Evolutionary conservation across 2,113 vertebrate species (phyloP).

Genomic region (Potamarius usumacintae): DNA sequence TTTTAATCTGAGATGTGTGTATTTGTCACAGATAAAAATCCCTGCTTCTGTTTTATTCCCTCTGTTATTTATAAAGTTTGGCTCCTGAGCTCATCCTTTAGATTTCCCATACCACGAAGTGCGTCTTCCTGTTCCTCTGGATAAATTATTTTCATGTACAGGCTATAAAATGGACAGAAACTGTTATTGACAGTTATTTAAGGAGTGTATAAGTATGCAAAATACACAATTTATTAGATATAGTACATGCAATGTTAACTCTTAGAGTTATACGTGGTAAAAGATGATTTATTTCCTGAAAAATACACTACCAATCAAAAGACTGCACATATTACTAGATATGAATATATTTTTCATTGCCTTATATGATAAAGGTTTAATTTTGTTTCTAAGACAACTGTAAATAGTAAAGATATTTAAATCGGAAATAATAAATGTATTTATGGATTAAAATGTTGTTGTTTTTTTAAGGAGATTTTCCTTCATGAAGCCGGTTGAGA

Average conservation of each 20-base stretch:
- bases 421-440: neutral
- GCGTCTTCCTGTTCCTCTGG: conserved; percentile 38
- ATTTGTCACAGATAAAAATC: neutral
- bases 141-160: conserved; percentile 35
- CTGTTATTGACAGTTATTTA: neutral
- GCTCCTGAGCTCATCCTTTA: neutral
- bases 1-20: neutral
- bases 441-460: neutral
- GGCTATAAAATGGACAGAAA: neutral
- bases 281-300: neutral
- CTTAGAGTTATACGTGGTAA: neutral
- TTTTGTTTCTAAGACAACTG: neutral
- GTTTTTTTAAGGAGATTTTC: neutral
- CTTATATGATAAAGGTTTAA: neutral
- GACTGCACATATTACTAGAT: neutral
- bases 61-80: neutral
- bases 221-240: neutral
- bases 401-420: neutral
- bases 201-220: neutral
- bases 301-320: neutral
- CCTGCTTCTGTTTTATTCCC: neutral
- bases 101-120: neutral
- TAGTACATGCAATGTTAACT: neutral
- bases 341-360: neutral
- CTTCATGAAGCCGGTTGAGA: neutral